Base-by-base conservation (phyloP, 2,113 vertebrate species). In the Neolamprologus sp. region DNA sequence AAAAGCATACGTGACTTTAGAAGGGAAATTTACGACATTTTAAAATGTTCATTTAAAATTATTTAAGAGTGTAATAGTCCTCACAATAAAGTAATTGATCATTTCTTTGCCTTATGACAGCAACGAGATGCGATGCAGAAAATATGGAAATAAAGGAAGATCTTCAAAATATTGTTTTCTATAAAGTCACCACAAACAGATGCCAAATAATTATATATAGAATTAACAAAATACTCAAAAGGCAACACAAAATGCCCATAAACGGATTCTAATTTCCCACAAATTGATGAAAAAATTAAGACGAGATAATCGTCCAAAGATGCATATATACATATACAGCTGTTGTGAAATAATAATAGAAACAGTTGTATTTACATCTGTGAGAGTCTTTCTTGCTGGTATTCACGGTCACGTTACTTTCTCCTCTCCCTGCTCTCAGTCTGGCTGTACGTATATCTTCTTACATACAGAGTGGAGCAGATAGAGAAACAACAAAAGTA, bases 251-350 rank as follows among this genome's bases (percentile, higher is more conserved):
- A 68, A 68, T 9, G 35, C n/a, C 63, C 63, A 68, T 40, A 40
- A 21, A 21, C 3, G 1, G n/a, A 68, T 35, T 21, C 4, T 40
- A 40, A 68, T 40, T 40, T 68, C 19, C 63, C 63, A 68, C 35
- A 68, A 68, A 68, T 68, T 21, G 19, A 40, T 65, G 33, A 65
- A 65, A 65, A 68, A 40, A 21, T 65, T n/a, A 65, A 65, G 30
- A 37, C 0, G 1, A n/a, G 30, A n/a, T 35, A 65, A 65, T 65
- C 0, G 3, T 35, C 30, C 9, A 35, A 12, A 65, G 17, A 35
- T 35, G 17, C 2, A 58, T 28, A 58, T 9, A 58, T 58, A 35
- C 28, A 63, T 63, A n/a, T 35, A 63, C 9, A 35, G 3, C 30
- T 63, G 58, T 63, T 12, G 58, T 37, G 30, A 65, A 65, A 68